Evolutionary conservation across 2,888 invertebrate genomes (phyloP).

Genomic region (Phlogophora meticulosa): DNA sequence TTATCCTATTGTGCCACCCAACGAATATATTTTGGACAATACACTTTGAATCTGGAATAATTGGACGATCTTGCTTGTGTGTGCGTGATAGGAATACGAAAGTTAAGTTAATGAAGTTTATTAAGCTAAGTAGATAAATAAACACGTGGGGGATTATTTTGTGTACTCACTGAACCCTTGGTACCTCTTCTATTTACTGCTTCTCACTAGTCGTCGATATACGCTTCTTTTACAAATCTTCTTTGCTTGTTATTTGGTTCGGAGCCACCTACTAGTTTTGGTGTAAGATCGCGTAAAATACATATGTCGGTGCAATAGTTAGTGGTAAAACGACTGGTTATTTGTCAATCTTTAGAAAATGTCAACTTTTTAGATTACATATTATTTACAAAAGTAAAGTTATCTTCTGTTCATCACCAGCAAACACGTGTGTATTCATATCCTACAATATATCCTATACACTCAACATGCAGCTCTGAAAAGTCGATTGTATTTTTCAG

Average conservation of each 20-base stretch:
- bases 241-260: background rate
- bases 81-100: slow-evolving; percentile 8
- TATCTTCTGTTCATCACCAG: background rate
- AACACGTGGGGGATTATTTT: background rate
- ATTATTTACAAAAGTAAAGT: background rate
- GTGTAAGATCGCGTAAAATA: too few relatives aligned
- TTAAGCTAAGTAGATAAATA: slow-evolving; percentile 4
- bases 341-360: too few relatives aligned
- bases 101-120: background rate
- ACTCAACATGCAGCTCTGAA: slow-evolving; percentile 7
- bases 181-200: background rate
- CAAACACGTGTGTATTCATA: background rate
- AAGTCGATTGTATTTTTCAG: slow-evolving; percentile 36
- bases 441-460: too few relatives aligned
- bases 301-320: too few relatives aligned
- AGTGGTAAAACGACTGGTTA: too few relatives aligned
- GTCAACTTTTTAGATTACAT: too few relatives aligned
- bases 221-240: background rate
- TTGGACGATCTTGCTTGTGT: slow-evolving; percentile 10
- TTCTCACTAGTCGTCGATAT: background rate
- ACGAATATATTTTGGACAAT: slow-evolving; percentile 45
- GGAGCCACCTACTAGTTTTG: too few relatives aligned
- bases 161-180: background rate
- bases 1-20: slow-evolving; percentile 47
- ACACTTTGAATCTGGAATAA: slow-evolving; percentile 36